A percentile compares a stretch with the other conserved stretches of the same genome.
Evolutionary conservation across 2,888 invertebrate genomes (phyloP).

Genomic region (Sinopyrophorus schimmeli): DNA sequence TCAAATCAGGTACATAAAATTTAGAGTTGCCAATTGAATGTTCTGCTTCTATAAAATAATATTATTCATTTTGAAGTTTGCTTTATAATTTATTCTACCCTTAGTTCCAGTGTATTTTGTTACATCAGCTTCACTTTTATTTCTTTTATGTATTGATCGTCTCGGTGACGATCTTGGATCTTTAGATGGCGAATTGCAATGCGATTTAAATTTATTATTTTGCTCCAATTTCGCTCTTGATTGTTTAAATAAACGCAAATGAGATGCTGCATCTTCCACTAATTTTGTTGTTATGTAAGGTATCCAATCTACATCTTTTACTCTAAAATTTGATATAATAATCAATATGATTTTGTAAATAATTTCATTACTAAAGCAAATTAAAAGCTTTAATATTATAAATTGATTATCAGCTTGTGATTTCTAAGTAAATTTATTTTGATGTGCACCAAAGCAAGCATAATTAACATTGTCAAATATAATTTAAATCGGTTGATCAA

Average conservation of each 20-base stretch:
- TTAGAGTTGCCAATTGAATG: conserved; percentile 63
- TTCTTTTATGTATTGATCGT: conserved; percentile 61
- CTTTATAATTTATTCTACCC: conserved; percentile 48
- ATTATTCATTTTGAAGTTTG: neutral
- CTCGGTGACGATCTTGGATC: conserved; percentile 51
- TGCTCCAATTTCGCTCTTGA: conserved; percentile 61
- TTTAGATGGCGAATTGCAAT: conserved; percentile 48
- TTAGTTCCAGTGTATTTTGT: conserved; percentile 61
- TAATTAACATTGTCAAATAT: too few species aligned
- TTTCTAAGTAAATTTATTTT: too few species aligned
- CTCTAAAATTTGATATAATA: conserved; percentile 45
- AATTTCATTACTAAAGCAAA: neutral
- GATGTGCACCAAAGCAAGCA: too few species aligned
- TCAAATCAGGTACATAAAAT: conserved; percentile 61
- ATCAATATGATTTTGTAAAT: neutral
- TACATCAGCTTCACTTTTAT: conserved; percentile 75
- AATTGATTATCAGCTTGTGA: too few species aligned
- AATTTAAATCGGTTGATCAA: too few species aligned
- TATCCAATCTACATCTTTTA: conserved; percentile 90
- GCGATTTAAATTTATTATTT: conserved; percentile 44
- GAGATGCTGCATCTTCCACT: conserved; percentile 89
- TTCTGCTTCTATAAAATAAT: conserved; percentile 41
- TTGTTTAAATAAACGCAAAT: conserved; percentile 83
- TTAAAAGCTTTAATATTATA: too few species aligned
- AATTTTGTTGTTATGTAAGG: conserved; percentile 83